These are phyloP conservation scores for Sebastes flavidus DNA, from an alignment of 2,797 vertebrate genomes.

Conservation along the genomic window DNA sequence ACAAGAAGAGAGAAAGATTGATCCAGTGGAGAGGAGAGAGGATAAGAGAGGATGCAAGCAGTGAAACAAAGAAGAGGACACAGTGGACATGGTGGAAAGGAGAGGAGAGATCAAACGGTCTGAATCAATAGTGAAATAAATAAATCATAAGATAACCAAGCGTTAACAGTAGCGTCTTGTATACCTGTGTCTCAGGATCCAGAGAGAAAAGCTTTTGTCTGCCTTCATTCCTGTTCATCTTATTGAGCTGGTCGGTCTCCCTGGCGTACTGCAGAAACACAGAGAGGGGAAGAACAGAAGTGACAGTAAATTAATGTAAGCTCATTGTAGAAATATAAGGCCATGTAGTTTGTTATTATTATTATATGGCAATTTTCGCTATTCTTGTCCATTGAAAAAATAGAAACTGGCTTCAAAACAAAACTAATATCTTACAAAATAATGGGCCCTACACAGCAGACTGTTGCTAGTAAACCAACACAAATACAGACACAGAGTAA, in stretches of 20 bases:
- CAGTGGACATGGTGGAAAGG: background rate
- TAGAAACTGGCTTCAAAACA: background rate
- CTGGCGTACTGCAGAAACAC: constrained; percentile 87
- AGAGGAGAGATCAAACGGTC: background rate
- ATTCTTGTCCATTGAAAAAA: background rate
- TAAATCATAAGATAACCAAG: constrained; percentile 9
- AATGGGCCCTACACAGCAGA: background rate
- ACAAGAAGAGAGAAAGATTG: background rate
- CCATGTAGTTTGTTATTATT: background rate
- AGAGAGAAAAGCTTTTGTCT: constrained; percentile 94
- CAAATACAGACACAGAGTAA: background rate
- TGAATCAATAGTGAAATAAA: constrained; percentile 49
- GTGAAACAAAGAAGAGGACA: background rate
- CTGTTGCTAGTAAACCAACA: background rate
- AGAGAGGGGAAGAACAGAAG: background rate
- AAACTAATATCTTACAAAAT: background rate
- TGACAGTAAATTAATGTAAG: background rate
- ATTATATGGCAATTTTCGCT: background rate
- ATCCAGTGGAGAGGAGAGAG: background rate
- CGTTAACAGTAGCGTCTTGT: background rate
- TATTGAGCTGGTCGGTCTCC: constrained; percentile 97
- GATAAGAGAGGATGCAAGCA: background rate
- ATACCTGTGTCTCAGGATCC: constrained; percentile 95
- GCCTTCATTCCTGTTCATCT: constrained; percentile 93
- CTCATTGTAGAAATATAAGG: background rate